Evolutionary conservation across 2,113 vertebrate species (phyloP).

Genomic region (Numida meleagris): DNA sequence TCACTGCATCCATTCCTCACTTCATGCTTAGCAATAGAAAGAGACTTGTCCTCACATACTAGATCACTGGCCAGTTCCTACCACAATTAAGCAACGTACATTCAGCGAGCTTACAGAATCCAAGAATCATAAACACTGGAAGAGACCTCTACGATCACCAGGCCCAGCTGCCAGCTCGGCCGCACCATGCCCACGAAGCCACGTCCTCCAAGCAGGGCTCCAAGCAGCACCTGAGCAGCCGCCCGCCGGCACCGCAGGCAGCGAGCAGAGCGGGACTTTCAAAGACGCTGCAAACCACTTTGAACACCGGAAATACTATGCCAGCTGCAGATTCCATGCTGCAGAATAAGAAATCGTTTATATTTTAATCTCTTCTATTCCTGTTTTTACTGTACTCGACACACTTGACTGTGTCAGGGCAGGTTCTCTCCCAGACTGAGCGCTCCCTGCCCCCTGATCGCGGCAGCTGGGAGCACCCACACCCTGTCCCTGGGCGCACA

Average conservation of each 20-base stretch:
- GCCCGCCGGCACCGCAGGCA: background rate
- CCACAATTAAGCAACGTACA: rapidly evolving
- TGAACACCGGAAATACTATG: background rate
- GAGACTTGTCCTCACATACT: background rate
- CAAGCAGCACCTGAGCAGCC: rapidly evolving
- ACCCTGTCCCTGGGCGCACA: background rate
- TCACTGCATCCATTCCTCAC: background rate
- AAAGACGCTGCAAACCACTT: rapidly evolving
- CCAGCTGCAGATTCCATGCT: rapidly evolving
- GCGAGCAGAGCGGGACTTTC: rapidly evolving
- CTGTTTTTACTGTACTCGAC: background rate
- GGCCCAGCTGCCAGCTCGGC: too few species aligned
- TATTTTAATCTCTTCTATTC: background rate
- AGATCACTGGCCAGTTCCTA: rapidly evolving
- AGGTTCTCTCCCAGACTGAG: background rate
- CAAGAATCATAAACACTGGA: too few species aligned
- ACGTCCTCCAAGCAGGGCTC: background rate
- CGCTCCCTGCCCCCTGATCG: background rate
- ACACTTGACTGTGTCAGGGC: background rate
- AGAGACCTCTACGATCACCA: too few species aligned
- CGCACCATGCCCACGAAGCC: too few species aligned
- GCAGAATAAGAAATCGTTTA: background rate
- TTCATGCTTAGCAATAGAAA: background rate
- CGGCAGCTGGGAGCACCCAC: background rate
- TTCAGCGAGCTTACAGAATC: background rate